Evolutionary conservation across 2,888 invertebrate species (phyloP), one percentile per base, ranked within the genome.

Genomic region (Erebia palarica): DNA sequence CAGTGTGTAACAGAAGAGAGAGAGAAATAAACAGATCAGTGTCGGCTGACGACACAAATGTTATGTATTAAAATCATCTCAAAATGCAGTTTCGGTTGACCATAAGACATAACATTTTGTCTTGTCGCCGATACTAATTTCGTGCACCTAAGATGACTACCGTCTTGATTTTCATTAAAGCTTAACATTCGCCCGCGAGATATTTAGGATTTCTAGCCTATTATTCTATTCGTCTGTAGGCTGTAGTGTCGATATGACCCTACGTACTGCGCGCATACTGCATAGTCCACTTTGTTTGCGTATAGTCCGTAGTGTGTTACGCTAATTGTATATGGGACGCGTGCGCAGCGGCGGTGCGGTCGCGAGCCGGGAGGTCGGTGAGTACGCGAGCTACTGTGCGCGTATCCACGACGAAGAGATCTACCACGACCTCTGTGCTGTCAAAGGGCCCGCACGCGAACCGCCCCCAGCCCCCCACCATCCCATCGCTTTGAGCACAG

Each of bases 391-490:
- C 89, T 95, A 94, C 92, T 95, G 94, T 94, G 95, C 96, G 89
- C 95, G 96, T 89, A 94, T 95, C 85, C 96, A 96, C 93, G 97
- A 97, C 88, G 98, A 98, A 90, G 97, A 98, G 94, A 97, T 98
- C 91, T 98, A 98, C 95, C 98, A 98, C 94, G 98, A 98, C 94
- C 95, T 98, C 86, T 97, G 97, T 94, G 96, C 96, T 81, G 95
- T 96, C 85, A 94, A 94, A 91, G 91, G 90, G 81, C 88, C 90
- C 79, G 89, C 89, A 81, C 88, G 91, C 85, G 92, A 91, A 82
- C 92, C 91, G 88, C 92, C 93, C 88, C 89, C 92, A 85, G 78
- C 77, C 71, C 76, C 77, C 73, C 78, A 76, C 73, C 79, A 79
- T 69, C 85, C 87, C 83, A 88, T 89, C 84, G 86, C 91, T 87